Conservation (phyloP, 2,888 invertebrate genomes). For the Erebia palarica region DNA sequence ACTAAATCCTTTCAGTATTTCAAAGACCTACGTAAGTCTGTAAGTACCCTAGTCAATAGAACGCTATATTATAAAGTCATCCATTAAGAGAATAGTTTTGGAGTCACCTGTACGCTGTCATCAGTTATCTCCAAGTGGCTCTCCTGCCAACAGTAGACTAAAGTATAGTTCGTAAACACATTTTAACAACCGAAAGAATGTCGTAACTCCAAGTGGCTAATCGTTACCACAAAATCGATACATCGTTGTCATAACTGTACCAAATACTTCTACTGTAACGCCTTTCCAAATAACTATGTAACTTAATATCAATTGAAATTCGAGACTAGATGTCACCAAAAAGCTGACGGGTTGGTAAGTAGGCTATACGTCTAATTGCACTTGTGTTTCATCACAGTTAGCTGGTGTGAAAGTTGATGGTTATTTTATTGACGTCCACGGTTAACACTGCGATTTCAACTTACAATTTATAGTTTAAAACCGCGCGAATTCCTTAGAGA, state of each 20-base stretch:
- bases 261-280: slow-evolving; percentile 50
- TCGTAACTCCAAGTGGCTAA: slow-evolving; percentile 46
- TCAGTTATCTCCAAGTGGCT: too few species aligned
- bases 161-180: not conserved
- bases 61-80: too few species aligned
- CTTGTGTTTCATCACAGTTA: slow-evolving; percentile 35
- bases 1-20: too few species aligned
- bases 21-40: too few species aligned
- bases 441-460: not conserved
- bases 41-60: too few species aligned
- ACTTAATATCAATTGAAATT: slow-evolving; percentile 48
- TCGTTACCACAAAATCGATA: slow-evolving; percentile 58
- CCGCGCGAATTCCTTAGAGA: too few species aligned
- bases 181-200: slow-evolving; percentile 30
- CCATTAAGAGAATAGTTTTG: too few species aligned
- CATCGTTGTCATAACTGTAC: slow-evolving; percentile 50
- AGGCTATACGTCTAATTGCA: slow-evolving; percentile 37
- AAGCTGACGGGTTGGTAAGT: slow-evolving; percentile 40
- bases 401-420: slow-evolving; percentile 7
- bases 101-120: too few species aligned
- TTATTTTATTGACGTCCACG: not conserved
- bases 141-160: too few species aligned
- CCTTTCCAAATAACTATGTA: slow-evolving; percentile 49
- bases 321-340: slow-evolving; percentile 43
- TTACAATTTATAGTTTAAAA: too few species aligned